phyloP scores from a whole-genome alignment of 1,140 invertebrate genomes.

The Rhizoglyphus robini region DNA sequence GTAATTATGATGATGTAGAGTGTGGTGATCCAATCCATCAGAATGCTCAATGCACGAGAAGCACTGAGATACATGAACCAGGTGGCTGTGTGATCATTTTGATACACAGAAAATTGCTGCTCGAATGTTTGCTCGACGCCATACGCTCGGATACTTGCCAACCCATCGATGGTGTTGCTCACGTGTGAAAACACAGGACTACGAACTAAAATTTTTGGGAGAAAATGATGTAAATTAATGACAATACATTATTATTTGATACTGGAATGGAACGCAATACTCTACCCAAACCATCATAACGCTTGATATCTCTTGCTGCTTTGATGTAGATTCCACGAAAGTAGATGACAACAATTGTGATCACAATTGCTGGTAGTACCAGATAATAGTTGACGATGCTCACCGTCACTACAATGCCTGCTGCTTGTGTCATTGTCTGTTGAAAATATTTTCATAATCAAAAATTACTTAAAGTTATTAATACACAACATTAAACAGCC shows the following conservation, averaged over 20 bases:
- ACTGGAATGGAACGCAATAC: no score
- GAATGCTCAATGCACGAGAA: no score
- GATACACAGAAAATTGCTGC: slow-evolving; percentile 39
- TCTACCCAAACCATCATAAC: slow-evolving; percentile 67
- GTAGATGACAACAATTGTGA: slow-evolving; percentile 42
- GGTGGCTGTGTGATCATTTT: slow-evolving; percentile 24
- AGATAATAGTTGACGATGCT: slow-evolving; percentile 34
- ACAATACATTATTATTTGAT: no score
- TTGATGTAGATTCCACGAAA: slow-evolving; percentile 57
- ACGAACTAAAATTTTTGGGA: no score
- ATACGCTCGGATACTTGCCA: slow-evolving; percentile 38
- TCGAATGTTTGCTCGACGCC: slow-evolving; percentile 45
- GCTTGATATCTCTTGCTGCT: slow-evolving; percentile 70
- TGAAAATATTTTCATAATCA: no score
- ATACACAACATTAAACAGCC: no score
- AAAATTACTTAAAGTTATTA: no score
- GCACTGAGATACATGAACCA: slow-evolving; percentile 15
- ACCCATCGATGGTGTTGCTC: slow-evolving; percentile 37
- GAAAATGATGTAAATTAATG: no score
- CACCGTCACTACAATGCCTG: slow-evolving; percentile 17
- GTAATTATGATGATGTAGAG: no score
- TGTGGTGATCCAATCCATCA: no score
- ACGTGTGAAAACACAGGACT: no score
- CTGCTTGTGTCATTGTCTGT: neutral
- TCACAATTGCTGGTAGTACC: slow-evolving; percentile 49